These are phyloP conservation scores for Philereme transversata DNA, from an alignment of 2,888 invertebrate genomes.

Conservation along the genomic window DNA sequence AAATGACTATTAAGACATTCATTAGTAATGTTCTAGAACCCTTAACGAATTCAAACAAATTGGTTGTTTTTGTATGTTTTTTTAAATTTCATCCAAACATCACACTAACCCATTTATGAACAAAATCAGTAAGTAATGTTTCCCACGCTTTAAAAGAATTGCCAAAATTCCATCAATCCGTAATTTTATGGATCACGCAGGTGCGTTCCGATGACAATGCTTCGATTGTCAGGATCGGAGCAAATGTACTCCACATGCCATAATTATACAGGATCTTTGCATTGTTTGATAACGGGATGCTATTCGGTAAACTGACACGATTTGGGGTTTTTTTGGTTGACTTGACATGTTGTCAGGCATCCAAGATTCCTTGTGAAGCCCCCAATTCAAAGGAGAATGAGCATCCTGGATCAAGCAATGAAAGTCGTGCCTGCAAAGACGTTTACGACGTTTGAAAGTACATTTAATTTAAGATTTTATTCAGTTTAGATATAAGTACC, in stretches of 20 bases:
- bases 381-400: background rate
- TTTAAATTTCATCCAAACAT: no score
- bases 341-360: constrained; percentile 1
- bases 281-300: constrained; percentile 64
- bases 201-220: constrained; percentile 53
- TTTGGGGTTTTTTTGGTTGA: constrained; percentile 21
- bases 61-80: no score
- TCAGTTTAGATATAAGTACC: no score
- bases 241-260: constrained; percentile 37
- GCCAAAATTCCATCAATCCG: constrained; percentile 53
- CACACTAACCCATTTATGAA: constrained; percentile 10
- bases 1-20: no score
- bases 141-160: constrained; percentile 66
- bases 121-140: constrained; percentile 37
- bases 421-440: no score
- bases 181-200: constrained; percentile 60
- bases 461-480: no score
- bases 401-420: no score
- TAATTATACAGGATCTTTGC: constrained; percentile 59
- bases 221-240: constrained; percentile 37
- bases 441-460: no score
- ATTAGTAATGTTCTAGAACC: no score
- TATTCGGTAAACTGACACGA: constrained; percentile 41
- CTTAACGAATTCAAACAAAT: no score
- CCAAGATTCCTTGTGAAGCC: background rate